A percentile compares a stretch with the other conserved stretches of the same genome.
These are phyloP conservation scores for Brachirus orientalis DNA, from an alignment of 2,113 vertebrate species.

Conservation along the genomic window DNA sequence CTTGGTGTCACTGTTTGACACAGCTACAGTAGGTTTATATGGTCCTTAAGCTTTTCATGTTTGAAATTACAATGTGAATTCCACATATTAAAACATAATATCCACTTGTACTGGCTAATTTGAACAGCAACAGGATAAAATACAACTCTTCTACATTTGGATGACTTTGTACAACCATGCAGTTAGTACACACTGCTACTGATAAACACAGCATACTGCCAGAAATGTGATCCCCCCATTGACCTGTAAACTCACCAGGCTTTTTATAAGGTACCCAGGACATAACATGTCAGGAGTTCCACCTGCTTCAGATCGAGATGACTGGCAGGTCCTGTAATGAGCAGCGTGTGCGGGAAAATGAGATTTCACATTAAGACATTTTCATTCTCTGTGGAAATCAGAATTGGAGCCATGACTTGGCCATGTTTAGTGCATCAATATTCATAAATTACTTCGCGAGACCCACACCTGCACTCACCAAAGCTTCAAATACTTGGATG, in stretches of 20 bases:
- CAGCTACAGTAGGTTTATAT: too few relatives aligned
- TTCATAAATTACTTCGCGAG: too few relatives aligned
- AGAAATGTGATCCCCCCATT: not conserved
- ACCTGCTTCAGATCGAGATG: not conserved
- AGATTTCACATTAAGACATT: constrained; percentile 1
- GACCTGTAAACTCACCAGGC: too few relatives aligned
- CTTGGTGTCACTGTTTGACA: not conserved
- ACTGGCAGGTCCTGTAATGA: constrained; percentile 14
- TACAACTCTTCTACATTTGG: not conserved
- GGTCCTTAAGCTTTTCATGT: not conserved
- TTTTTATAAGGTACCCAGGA: too few relatives aligned
- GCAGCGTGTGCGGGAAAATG: not conserved
- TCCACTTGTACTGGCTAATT: too few relatives aligned
- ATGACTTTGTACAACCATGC: not conserved
- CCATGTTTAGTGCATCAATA: not conserved
- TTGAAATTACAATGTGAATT: not conserved
- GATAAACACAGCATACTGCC: constrained; percentile 1
- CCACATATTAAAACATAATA: not conserved
- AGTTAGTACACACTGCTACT: not conserved
- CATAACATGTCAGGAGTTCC: too few relatives aligned
- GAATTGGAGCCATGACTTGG: not conserved
- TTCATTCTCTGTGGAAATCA: constrained; percentile 2
- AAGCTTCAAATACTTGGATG: not conserved
- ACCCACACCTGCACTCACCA: too few relatives aligned
- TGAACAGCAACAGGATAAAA: too few relatives aligned